Conservation (phyloP, 2,888 invertebrate species). For the Ametastegia equiseti region DNA sequence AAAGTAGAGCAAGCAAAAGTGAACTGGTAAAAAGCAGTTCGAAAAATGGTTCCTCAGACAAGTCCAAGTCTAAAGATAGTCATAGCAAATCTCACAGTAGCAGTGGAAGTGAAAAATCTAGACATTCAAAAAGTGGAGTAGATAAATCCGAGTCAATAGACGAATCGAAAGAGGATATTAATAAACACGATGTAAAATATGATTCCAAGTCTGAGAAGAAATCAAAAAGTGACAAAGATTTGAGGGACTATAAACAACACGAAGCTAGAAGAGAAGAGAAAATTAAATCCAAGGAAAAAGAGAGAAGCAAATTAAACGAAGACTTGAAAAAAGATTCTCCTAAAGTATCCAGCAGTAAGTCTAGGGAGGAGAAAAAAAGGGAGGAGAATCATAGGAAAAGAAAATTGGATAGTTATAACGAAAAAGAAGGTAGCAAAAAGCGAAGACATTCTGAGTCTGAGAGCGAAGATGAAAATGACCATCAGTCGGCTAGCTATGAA, state of each 20-base stretch:
- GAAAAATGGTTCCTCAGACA: constrained; percentile 55
- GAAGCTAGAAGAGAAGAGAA: constrained; percentile 56
- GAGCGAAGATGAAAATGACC: constrained; percentile 40
- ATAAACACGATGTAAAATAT: constrained; percentile 55
- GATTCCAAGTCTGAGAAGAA: constrained; percentile 59
- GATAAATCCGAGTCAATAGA: constrained; percentile 50
- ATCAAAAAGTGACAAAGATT: constrained; percentile 51
- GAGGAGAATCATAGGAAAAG: constrained; percentile 60
- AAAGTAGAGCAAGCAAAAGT: constrained; percentile 56
- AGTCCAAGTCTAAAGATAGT: constrained; percentile 55
- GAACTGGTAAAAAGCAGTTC: constrained; percentile 57
- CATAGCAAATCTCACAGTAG: constrained; percentile 53
- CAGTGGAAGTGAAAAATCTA: constrained; percentile 55
- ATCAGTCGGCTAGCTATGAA: background rate
- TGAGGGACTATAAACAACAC: constrained; percentile 47
- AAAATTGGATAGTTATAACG: constrained; percentile 56
- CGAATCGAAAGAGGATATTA: constrained; percentile 49
- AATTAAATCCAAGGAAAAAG: constrained; percentile 55
- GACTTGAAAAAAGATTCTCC: constrained; percentile 56
- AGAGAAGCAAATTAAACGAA: constrained; percentile 53
- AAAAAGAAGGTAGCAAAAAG: constrained; percentile 58
- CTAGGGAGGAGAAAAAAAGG: constrained; percentile 48
- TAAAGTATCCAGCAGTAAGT: constrained; percentile 55
- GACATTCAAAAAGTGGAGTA: constrained; percentile 53
- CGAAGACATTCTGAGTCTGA: constrained; percentile 57